phyloP scores from a whole-genome alignment of 2,888 invertebrate species.

The Pammene aurita region DNA sequence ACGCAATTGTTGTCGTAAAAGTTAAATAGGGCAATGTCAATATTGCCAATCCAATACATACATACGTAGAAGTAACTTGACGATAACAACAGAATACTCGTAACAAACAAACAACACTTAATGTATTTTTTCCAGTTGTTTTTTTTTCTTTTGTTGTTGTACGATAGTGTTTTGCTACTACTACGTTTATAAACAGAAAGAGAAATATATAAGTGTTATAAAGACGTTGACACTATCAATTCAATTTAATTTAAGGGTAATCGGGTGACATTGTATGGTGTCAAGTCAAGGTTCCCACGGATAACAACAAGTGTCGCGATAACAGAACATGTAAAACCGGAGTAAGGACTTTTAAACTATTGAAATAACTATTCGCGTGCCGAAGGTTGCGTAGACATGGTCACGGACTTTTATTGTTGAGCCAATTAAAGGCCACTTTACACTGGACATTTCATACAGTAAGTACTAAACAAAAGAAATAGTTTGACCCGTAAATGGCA shows the following conservation, averaged over 20 bases:
- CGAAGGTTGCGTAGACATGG: not conserved
- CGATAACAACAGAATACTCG: not conserved
- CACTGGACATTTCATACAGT: too few relatives aligned
- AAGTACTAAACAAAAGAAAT: too few relatives aligned
- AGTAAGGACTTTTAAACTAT: not conserved
- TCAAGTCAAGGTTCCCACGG: slow-evolving; percentile 29
- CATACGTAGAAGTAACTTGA: too few relatives aligned
- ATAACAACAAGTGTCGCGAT: slow-evolving; percentile 23
- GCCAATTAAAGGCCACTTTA: too few relatives aligned
- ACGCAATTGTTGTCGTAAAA: too few relatives aligned
- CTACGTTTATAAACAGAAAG: not conserved
- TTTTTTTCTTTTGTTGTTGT: too few relatives aligned
- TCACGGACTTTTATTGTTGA: too few relatives aligned
- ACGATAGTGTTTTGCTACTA: too few relatives aligned
- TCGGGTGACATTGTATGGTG: slow-evolving; percentile 35
- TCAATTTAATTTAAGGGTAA: slow-evolving; percentile 34
- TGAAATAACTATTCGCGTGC: not conserved
- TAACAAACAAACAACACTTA: not conserved
- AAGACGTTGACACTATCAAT: slow-evolving; percentile 20
- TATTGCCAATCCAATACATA: not conserved
- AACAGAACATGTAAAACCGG: not conserved
- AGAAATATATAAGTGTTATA: too few relatives aligned
- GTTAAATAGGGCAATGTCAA: not conserved
- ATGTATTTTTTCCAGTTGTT: too few relatives aligned
- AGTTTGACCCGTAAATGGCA: too few relatives aligned